Percentiles rank a stretch among this genome's conserved stretches.
Conservation (phyloP, 2,888 invertebrate species). For the Ischnura elegans region DNA sequence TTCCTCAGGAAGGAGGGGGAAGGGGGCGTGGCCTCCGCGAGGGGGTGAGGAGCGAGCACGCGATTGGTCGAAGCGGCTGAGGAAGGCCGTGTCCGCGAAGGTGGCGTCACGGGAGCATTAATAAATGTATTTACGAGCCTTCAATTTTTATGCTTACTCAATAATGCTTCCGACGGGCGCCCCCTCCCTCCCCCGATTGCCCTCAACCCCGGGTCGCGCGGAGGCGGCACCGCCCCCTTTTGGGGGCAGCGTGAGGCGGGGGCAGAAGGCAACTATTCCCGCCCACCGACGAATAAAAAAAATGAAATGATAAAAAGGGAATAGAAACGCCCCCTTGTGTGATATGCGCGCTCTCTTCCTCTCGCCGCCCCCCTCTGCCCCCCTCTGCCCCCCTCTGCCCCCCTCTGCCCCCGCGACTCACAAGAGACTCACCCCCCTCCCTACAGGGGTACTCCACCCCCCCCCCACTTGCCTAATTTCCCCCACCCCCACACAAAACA, state of each 20-base stretch:
- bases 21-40: conserved; percentile 39
- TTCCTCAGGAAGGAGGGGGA: neutral
- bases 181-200: neutral
- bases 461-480: too few species aligned
- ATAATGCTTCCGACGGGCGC: conserved; percentile 1
- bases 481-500: too few species aligned
- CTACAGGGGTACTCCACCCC: too few species aligned
- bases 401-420: too few species aligned
- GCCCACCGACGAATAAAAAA: neutral
- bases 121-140: conserved; percentile 67
- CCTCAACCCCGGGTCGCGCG: too few species aligned
- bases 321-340: neutral
- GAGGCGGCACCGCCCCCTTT: too few species aligned
- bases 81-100: conserved; percentile 54
- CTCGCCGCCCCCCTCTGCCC: too few species aligned
- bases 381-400: too few species aligned
- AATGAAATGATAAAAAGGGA: neutral
- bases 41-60: conserved; percentile 36
- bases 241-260: too few species aligned
- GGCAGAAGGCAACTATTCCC: too few species aligned
- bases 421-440: too few species aligned
- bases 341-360: neutral
- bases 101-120: conserved; percentile 65
- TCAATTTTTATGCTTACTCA: conserved; percentile 67
- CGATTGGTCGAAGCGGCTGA: conserved; percentile 49